Conservation (phyloP, 2,888 invertebrate genomes). For the Toxonevra muliebris region DNA sequence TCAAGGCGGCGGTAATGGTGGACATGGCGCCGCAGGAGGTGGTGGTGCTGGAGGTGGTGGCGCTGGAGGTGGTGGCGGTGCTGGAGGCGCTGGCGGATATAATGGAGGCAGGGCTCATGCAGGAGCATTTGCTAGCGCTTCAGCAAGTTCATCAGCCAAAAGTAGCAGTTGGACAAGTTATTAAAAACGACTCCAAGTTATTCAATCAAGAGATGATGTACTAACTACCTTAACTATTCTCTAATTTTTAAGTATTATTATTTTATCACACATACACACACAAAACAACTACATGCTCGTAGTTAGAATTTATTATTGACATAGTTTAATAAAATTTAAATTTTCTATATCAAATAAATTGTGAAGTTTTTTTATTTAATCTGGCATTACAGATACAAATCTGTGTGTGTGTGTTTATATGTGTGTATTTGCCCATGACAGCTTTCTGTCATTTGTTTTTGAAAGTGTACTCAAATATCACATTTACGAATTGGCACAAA, state of each 20-base stretch:
- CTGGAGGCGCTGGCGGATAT: conserved; percentile 11
- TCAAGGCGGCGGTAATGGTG: conserved; percentile 24
- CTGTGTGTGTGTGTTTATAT: too few relatives aligned
- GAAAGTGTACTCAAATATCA: too few relatives aligned
- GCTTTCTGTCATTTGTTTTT: too few relatives aligned
- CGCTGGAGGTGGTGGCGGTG: conserved; percentile 21
- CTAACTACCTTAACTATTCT: too few relatives aligned
- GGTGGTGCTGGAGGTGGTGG: conserved; percentile 36
- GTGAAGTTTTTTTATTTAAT: too few relatives aligned
- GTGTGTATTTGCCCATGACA: too few relatives aligned
- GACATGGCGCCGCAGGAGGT: conserved; percentile 28
- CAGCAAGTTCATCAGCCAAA: conserved; percentile 43
- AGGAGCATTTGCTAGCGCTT: conserved; percentile 41
- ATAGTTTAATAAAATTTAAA: too few relatives aligned
- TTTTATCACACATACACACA: background rate
- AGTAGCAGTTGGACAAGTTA: conserved; percentile 25
- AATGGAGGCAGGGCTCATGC: conserved; percentile 29
- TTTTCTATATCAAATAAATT: too few relatives aligned
- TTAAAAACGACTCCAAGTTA: conserved; percentile 12
- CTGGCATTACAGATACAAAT: too few relatives aligned
- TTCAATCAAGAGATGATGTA: too few relatives aligned
- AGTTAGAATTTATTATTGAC: too few relatives aligned
- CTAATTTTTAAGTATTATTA: background rate
- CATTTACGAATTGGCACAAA: background rate
- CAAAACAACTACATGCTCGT: too few relatives aligned